Evolutionary conservation across 2,888 invertebrate genomes (phyloP).

Genomic region (Ethmia dodecea): DNA sequence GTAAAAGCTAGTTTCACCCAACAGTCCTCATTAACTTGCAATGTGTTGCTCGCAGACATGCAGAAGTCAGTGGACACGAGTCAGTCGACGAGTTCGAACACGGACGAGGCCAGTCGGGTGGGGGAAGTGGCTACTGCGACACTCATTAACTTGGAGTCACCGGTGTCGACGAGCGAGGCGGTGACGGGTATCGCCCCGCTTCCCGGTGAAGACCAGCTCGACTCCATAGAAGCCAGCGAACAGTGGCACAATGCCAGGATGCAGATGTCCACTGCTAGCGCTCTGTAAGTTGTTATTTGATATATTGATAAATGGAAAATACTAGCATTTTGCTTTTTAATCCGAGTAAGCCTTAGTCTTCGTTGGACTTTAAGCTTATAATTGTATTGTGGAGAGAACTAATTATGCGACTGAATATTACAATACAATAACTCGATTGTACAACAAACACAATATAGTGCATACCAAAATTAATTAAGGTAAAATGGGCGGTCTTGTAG

Average conservation of each 20-base stretch:
- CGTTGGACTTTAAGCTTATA: no score
- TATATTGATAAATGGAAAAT: no score
- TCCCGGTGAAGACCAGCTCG: slow-evolving; percentile 53
- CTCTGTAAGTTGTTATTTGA: slow-evolving; percentile 39
- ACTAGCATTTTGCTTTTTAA: no score
- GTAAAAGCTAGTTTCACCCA: no score
- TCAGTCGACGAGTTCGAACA: slow-evolving; percentile 59
- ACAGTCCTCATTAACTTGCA: not conserved
- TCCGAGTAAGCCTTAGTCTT: no score
- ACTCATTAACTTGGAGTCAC: slow-evolving; percentile 64
- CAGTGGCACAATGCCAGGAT: slow-evolving; percentile 58
- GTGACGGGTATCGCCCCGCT: slow-evolving; percentile 25
- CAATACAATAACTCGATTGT: no score
- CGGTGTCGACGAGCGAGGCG: slow-evolving; percentile 43
- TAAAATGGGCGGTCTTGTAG: no score
- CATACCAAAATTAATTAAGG: no score
- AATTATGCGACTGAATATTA: no score
- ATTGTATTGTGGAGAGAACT: no score
- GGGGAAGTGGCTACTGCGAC: slow-evolving; percentile 62
- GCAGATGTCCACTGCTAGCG: slow-evolving; percentile 54
- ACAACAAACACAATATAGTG: no score
- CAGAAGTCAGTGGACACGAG: slow-evolving; percentile 61
- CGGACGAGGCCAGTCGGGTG: slow-evolving; percentile 48
- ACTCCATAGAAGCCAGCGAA: slow-evolving; percentile 65
- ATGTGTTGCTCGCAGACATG: slow-evolving; percentile 34